Percentiles rank a stretch among this genome's conserved stretches.
Evolutionary conservation across 2,113 vertebrate species (phyloP).

Genomic region (Jaculus jaculus): DNA sequence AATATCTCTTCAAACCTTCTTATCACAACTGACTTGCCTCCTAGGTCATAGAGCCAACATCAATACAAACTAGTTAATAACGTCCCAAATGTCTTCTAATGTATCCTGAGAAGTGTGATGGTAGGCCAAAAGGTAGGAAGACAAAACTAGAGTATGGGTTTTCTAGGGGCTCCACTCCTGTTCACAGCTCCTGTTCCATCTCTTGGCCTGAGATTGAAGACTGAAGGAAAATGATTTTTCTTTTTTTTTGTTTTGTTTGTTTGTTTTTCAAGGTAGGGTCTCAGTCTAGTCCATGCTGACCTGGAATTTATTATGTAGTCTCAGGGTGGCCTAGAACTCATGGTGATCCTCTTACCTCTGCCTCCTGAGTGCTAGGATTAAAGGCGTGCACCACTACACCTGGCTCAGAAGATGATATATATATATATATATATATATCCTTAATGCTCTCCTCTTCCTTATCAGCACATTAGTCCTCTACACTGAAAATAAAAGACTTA

Average conservation of each 20-base stretch:
- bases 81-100: background rate
- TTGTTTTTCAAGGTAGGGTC: too few species aligned
- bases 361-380: too few species aligned
- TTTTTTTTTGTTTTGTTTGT: too few species aligned
- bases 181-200: background rate
- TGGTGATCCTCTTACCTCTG: too few species aligned
- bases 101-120: background rate
- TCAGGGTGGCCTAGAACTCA: too few species aligned
- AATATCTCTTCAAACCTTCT: background rate
- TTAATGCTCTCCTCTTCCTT: background rate
- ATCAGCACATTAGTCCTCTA: background rate
- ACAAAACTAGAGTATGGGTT: background rate
- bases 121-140: background rate
- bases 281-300: too few species aligned
- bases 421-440: background rate
- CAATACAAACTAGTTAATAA: slow-evolving; percentile 34
- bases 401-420: too few species aligned
- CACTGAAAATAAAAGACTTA: background rate
- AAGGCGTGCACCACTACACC: too few species aligned
- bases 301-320: too few species aligned
- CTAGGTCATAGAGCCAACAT: background rate
- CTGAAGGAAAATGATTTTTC: background rate
- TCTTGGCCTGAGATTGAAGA: background rate
- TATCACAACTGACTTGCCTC: slow-evolving; percentile 30
- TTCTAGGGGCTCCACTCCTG: background rate